Conservation (phyloP, 1,140 invertebrate species). For the Mesaphorura yosii region DNA sequence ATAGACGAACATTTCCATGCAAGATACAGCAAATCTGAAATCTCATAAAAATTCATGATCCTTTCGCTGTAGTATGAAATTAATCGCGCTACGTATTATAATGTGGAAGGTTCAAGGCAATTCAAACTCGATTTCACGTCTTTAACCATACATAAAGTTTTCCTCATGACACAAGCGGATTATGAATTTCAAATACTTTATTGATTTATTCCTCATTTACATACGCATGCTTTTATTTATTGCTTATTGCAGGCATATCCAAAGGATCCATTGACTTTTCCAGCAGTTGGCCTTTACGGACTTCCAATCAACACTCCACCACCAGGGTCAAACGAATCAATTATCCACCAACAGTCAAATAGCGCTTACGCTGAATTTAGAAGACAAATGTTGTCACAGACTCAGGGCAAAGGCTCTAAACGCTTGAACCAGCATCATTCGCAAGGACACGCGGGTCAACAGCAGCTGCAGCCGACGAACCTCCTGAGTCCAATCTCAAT, state of each 20-base stretch:
- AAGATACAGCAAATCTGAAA: too few species aligned
- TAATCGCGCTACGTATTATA: too few species aligned
- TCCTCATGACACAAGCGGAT: not conserved
- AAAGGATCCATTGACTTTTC: conserved; percentile 50
- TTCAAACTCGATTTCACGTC: too few species aligned
- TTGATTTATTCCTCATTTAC: not conserved
- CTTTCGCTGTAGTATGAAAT: too few species aligned
- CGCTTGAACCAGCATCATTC: too few species aligned
- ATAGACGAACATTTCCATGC: too few species aligned
- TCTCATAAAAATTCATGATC: too few species aligned
- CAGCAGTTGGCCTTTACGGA: conserved; percentile 35
- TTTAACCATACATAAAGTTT: not conserved
- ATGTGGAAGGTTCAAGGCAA: too few species aligned
- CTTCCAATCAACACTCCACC: conserved; percentile 35
- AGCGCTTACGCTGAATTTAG: conserved; percentile 52
- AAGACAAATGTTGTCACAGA: conserved; percentile 50
- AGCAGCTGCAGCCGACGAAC: not conserved
- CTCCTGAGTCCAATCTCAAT: not conserved
- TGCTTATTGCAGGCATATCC: conserved; percentile 50
- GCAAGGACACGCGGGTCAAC: conserved; percentile 39
- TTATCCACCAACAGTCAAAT: conserved; percentile 30
- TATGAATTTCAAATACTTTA: not conserved
- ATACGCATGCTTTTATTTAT: not conserved
- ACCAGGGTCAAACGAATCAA: conserved; percentile 33
- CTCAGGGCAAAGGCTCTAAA: too few species aligned